A percentile compares a stretch with the other conserved stretches of the same genome.
Conservation (phyloP, 2,888 invertebrate species). For the Pandemis cinnamomeana region DNA sequence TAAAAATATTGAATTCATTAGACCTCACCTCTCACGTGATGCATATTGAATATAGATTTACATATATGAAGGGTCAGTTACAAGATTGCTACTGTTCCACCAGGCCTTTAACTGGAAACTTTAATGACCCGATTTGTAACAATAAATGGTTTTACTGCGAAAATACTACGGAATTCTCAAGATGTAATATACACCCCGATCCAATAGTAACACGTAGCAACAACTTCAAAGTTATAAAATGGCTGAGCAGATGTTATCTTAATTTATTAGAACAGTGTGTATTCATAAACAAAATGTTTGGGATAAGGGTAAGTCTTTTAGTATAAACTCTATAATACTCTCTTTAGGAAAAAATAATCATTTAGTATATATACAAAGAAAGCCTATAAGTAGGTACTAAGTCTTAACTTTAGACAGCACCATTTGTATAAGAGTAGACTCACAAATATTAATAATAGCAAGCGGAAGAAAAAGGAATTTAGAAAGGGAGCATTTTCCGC, state of each 20-base stretch:
- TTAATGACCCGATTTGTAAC: constrained; percentile 51
- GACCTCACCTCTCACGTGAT: constrained; percentile 66
- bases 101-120: constrained; percentile 17
- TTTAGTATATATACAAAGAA: too few species aligned
- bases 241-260: constrained; percentile 65
- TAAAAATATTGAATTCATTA: constrained; percentile 67
- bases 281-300: constrained; percentile 70
- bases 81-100: constrained; percentile 51
- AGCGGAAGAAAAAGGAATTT: too few species aligned
- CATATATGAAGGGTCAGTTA: constrained; percentile 57
- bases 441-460: too few species aligned
- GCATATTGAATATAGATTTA: constrained; percentile 63
- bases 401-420: too few species aligned
- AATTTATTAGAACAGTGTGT: constrained; percentile 65
- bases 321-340: not conserved
- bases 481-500: too few species aligned
- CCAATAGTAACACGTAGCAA: constrained; percentile 36
- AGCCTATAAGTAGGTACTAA: too few species aligned
- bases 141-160: constrained; percentile 57
- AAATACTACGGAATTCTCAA: constrained; percentile 22
- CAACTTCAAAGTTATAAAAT: constrained; percentile 52
- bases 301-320: constrained; percentile 65
- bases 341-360: not conserved
- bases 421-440: too few species aligned
- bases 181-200: constrained; percentile 30